These are phyloP conservation scores for Pandion haliaetus DNA, from an alignment of 2,113 vertebrate genomes.

Conservation along the genomic window DNA sequence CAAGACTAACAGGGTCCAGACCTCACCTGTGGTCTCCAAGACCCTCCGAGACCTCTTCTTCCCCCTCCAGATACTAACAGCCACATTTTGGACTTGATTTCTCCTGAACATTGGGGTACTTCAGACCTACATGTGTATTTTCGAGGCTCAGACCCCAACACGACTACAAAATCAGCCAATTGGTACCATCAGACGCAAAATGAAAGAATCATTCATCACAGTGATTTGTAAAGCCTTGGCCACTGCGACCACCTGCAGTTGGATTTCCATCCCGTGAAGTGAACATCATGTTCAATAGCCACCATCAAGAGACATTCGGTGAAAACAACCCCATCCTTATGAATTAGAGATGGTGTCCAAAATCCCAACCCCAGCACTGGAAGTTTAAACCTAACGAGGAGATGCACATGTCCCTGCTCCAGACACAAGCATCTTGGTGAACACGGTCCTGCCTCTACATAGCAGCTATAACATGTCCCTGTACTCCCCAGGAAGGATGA, in stretches of 20 bases:
- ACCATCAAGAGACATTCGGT: background rate
- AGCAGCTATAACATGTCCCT: background rate
- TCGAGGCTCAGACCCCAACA: background rate
- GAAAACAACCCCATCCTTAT: background rate
- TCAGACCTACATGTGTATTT: background rate
- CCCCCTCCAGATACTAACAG: background rate
- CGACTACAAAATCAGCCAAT: background rate
- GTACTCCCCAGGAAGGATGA: background rate
- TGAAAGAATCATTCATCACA: background rate
- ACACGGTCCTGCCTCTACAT: accelerated
- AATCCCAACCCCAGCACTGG: background rate
- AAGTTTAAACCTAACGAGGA: background rate
- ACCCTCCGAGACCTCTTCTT: background rate
- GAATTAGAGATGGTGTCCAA: background rate
- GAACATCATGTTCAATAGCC: background rate
- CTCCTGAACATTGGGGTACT: background rate
- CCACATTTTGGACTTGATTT: background rate
- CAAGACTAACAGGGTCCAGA: background rate
- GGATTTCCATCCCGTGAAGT: background rate
- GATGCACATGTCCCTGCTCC: background rate
- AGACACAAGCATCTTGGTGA: accelerated
- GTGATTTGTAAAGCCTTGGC: background rate
- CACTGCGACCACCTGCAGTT: background rate
- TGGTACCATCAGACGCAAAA: background rate
- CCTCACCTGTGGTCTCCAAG: background rate